These are phyloP conservation scores for Cirrhinus molitorella DNA, from an alignment of 2,797 vertebrate species.

Conservation along the genomic window DNA sequence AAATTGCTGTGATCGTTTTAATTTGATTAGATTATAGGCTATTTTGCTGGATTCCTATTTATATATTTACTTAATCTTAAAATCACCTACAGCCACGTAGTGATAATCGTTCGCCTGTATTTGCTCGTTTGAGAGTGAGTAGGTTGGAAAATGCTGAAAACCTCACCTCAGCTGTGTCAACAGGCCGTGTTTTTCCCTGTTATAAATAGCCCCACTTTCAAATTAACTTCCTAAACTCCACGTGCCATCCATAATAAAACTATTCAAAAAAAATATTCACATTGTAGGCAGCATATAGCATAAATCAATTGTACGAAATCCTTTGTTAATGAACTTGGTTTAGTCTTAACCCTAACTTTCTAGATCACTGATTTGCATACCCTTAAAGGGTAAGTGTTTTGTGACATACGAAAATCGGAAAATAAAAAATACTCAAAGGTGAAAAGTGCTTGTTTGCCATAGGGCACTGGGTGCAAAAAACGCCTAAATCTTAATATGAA, in stretches of 20 bases:
- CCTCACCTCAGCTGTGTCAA: slow-evolving; percentile 69
- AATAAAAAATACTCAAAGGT: not conserved
- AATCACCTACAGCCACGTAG: slow-evolving; percentile 24
- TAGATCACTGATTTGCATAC: not conserved
- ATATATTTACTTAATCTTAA: slow-evolving; percentile 2
- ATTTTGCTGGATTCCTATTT: slow-evolving; percentile 6
- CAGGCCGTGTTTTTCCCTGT: slow-evolving; percentile 55
- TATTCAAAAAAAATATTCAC: not conserved
- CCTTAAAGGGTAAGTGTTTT: not conserved
- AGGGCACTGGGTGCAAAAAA: not conserved
- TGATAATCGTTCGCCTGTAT: slow-evolving; percentile 34
- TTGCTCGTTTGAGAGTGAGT: slow-evolving; percentile 37
- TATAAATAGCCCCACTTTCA: slow-evolving; percentile 55
- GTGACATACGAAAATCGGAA: not conserved
- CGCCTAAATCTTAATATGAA: not conserved
- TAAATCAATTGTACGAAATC: not conserved
- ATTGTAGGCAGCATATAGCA: not conserved
- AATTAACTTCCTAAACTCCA: slow-evolving; percentile 52
- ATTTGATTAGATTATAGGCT: not conserved
- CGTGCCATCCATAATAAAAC: slow-evolving; percentile 54
- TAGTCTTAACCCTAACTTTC: not conserved
- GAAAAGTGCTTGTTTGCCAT: not conserved
- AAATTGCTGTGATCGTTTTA: not conserved
- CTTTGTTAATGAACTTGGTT: not conserved
- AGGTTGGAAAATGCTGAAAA: slow-evolving; percentile 62